Conservation (phyloP, 1,140 invertebrate species). For the Zaprionus camerounensis region DNA sequence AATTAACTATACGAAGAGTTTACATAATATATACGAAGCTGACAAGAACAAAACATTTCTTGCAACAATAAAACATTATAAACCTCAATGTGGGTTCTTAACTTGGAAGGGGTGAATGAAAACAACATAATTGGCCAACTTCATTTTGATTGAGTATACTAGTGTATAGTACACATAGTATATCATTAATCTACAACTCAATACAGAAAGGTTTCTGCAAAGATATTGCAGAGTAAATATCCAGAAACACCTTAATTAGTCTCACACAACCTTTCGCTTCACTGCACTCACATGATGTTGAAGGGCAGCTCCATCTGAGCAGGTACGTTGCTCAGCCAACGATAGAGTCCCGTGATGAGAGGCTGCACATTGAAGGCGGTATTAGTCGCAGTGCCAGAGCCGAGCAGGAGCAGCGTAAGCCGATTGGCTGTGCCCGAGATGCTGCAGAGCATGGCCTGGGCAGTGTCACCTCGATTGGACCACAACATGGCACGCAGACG, state of each 20-base stretch:
- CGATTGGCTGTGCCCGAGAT: conserved; percentile 51
- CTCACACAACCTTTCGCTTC: no score
- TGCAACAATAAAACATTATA: conserved; percentile 55
- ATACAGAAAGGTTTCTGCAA: no score
- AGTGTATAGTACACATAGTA: no score
- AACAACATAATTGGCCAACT: no score
- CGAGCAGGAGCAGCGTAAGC: conserved; percentile 55
- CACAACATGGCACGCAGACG: conserved; percentile 56
- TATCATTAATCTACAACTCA: no score
- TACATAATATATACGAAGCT: conserved; percentile 72
- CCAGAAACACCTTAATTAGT: no score
- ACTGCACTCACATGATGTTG: conserved; percentile 62
- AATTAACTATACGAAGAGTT: conserved; percentile 60
- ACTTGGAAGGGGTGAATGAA: background rate
- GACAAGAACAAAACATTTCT: conserved; percentile 54
- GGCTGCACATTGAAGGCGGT: conserved; percentile 59
- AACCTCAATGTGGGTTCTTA: conserved; percentile 11
- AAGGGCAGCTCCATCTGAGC: conserved; percentile 60
- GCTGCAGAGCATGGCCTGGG: conserved; percentile 47
- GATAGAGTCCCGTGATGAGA: conserved; percentile 60
- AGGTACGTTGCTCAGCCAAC: conserved; percentile 37
- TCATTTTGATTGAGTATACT: no score
- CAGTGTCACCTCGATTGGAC: conserved; percentile 17
- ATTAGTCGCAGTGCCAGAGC: conserved; percentile 55
- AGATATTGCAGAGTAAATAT: background rate